Evolutionary conservation across 2,797 vertebrate species (phyloP).

Genomic region (Amblyopsis hoosieri): DNA sequence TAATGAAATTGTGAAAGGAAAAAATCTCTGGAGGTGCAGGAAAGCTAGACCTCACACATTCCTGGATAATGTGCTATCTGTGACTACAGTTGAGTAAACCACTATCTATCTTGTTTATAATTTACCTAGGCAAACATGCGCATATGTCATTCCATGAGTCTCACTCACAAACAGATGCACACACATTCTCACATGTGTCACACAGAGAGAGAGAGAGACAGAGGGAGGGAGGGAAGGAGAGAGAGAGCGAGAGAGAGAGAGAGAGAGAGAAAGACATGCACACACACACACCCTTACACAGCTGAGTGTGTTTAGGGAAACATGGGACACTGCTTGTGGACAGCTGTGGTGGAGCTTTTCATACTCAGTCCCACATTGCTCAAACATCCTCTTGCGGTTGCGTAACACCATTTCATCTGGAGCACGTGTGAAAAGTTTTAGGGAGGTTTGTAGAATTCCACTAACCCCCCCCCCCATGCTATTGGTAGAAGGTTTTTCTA

Average conservation of each 20-base stretch:
- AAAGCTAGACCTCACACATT: slow-evolving; percentile 23
- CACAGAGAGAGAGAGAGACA: not conserved
- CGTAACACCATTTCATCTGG: slow-evolving; percentile 39
- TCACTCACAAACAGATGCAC: slow-evolving; percentile 13
- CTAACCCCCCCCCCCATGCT: slow-evolving; percentile 20
- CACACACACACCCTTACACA: slow-evolving; percentile 15
- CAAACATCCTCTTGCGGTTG: slow-evolving; percentile 29
- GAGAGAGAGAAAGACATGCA: not conserved
- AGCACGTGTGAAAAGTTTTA: slow-evolving; percentile 19
- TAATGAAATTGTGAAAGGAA: slow-evolving; percentile 51
- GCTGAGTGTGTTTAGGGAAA: not conserved
- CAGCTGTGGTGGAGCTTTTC: slow-evolving; percentile 17
- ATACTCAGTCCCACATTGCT: slow-evolving; percentile 38
- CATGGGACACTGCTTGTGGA: slow-evolving; percentile 42
- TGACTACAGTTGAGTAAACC: slow-evolving; percentile 38
- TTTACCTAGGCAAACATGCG: slow-evolving; percentile 24
- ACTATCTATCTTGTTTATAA: slow-evolving; percentile 36
- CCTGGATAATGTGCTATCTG: slow-evolving; percentile 32
- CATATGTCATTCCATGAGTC: slow-evolving; percentile 24
- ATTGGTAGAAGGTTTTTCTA: slow-evolving; percentile 34
- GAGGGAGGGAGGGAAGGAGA: too few relatives aligned
- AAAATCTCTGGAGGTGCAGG: slow-evolving; percentile 21
- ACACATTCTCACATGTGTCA: slow-evolving; percentile 19
- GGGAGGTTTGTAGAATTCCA: slow-evolving; percentile 12
- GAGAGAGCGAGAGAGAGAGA: not conserved